phyloP scores from a whole-genome alignment of 2,888 invertebrate species.

The Chrysotoxum bicinctum region DNA sequence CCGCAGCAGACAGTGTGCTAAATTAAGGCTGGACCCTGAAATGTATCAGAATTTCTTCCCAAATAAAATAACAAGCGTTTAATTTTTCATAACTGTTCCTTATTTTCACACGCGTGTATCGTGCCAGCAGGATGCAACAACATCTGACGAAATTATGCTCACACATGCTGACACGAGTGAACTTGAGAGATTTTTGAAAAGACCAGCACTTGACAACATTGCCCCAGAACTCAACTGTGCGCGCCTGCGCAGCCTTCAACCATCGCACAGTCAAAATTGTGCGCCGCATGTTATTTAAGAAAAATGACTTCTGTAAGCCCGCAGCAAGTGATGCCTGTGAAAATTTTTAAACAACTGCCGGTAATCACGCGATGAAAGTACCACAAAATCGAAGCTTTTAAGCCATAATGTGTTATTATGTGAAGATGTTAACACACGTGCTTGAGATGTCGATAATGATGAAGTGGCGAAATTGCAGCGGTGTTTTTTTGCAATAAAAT shows the following conservation, averaged over 20 bases:
- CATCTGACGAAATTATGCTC: constrained; percentile 21
- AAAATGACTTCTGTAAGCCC: constrained; percentile 66
- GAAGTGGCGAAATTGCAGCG: constrained; percentile 56
- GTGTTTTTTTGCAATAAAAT: constrained; percentile 31
- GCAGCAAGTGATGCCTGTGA: constrained; percentile 43
- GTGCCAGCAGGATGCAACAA: neutral
- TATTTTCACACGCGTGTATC: constrained; percentile 20
- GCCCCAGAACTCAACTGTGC: constrained; percentile 9
- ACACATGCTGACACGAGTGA: constrained; percentile 42
- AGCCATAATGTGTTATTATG: constrained; percentile 61
- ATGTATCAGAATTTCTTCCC: neutral
- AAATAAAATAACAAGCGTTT: neutral
- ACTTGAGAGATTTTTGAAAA: constrained; percentile 28
- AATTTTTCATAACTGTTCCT: neutral
- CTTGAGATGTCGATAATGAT: constrained; percentile 37
- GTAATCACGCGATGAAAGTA: constrained; percentile 65
- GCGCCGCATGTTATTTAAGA: constrained; percentile 7
- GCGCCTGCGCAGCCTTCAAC: constrained; percentile 14
- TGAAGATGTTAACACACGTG: constrained; percentile 65
- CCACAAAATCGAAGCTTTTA: constrained; percentile 52
- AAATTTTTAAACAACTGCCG: constrained; percentile 8
- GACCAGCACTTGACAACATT: constrained; percentile 33
- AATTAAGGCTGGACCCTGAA: neutral
- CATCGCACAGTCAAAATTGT: neutral
- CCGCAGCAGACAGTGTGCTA: too few species aligned